These are phyloP conservation scores for Cryptotis parvus DNA, from an alignment of 2,113 vertebrate genomes.

Conservation along the genomic window DNA sequence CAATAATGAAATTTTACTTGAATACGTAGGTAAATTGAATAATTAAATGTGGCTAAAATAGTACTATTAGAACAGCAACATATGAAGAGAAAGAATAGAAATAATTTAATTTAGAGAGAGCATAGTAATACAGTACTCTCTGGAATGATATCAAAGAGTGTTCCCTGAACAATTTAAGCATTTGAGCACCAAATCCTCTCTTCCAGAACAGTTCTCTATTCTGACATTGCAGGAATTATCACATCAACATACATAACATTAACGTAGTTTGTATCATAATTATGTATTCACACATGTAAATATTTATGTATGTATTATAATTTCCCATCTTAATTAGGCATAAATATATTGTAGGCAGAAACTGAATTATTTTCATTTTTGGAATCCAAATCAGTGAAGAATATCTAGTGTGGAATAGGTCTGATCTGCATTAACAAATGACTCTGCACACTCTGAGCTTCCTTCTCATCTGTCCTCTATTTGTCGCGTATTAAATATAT, in stretches of 20 bases:
- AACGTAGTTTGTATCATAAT: background rate
- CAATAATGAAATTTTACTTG: background rate
- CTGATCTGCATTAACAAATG: background rate
- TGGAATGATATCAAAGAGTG: background rate
- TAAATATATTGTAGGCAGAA: background rate
- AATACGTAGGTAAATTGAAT: background rate
- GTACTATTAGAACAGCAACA: background rate
- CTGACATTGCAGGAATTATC: background rate
- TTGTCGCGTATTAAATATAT: background rate
- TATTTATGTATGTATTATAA: background rate
- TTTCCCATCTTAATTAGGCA: background rate
- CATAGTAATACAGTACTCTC: background rate
- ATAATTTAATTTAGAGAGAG: background rate
- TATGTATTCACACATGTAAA: background rate
- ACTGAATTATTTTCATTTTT: background rate
- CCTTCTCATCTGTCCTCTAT: slow-evolving; percentile 26
- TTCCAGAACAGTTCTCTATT: background rate
- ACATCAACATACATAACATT: background rate
- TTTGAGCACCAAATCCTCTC: background rate
- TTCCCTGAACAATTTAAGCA: background rate
- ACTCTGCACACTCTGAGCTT: background rate
- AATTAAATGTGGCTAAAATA: background rate
- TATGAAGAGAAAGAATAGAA: background rate
- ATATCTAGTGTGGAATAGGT: too few species aligned
- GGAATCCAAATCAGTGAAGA: background rate